Base-by-base conservation (phyloP, 37 sponge, comb jelly and placozoan genomes). In the Haliclona indistincta region DNA sequence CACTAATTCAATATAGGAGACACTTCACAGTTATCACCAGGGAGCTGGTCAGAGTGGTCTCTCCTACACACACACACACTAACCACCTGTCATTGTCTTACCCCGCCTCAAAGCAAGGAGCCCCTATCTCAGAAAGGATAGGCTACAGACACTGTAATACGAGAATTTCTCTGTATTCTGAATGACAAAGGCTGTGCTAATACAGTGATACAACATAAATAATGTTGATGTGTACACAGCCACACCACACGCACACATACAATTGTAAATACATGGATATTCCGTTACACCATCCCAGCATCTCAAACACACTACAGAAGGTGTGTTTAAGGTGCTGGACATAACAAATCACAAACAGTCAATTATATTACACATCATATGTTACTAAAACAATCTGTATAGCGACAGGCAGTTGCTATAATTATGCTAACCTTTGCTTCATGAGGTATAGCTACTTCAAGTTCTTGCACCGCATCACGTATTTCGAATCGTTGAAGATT, bases 401-500 rank as follows among this genome's bases (percentile, higher is more conserved):
- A 49, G 52, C 11, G 17, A 11, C 11, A 49, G 52, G 52, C 52
- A 49, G 11, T 11, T 26, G 15, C 62, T 26, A 7, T 22, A 60
- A 23, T 26, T 20, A 22, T 17, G 13, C 60, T 58, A 7, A 20
- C 60, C 38, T 70, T 70, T 29, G 71, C 49, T 73, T 73, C 17
- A 35, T 33, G 55, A 30, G 49, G 74, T 37, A 56, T 41, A 49
- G 60, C 26, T 71, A 72, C 63, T 42, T 85, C 77, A 30, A 79
- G 71, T 53, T 85, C 85, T 73, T 77, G 71, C 64, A 71, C 54
- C 26, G 73, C 73, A 23, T 54, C 58, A 38, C 40, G 43, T 43
- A 71, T 78, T 56, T 85, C 79, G 22, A 85, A 40, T 36, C 71
- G 64, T 36, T 73, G 73, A 35, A 77, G 43, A 54, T 36, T 39